Percentiles rank a stretch among this genome's conserved stretches.
These are phyloP conservation scores for Candidula unifasciata DNA, from an alignment of 2,888 invertebrate genomes.

Conservation along the genomic window DNA sequence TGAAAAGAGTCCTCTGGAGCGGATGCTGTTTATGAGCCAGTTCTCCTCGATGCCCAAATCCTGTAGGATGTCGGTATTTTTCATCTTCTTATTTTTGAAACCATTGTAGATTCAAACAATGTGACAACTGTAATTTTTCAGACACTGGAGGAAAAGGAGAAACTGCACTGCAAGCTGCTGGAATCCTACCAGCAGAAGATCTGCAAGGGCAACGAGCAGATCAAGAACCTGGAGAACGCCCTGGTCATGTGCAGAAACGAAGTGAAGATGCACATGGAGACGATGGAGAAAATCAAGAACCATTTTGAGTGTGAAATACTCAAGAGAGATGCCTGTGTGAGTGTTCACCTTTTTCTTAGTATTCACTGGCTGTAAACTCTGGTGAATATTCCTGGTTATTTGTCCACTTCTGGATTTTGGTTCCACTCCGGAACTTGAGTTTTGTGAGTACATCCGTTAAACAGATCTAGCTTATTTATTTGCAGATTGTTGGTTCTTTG, in stretches of 20 bases:
- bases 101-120: neutral
- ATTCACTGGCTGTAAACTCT: too few species aligned
- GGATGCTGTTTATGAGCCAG: too few species aligned
- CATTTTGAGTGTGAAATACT: conserved; percentile 63
- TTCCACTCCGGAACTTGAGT: too few species aligned
- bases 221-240: conserved; percentile 66
- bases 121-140: neutral
- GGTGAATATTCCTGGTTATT: too few species aligned
- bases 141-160: conserved; percentile 47
- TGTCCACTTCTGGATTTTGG: too few species aligned
- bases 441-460: too few species aligned
- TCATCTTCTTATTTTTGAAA: neutral
- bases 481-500: too few species aligned
- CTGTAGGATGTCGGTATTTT: too few species aligned
- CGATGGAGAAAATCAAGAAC: conserved; percentile 66
- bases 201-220: conserved; percentile 54
- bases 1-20: neutral
- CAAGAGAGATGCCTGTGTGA: conserved; percentile 58
- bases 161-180: conserved; percentile 38
- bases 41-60: too few species aligned
- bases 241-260: conserved; percentile 67
- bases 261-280: conserved; percentile 65
- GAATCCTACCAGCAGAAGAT: conserved; percentile 40
- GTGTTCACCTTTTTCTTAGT: conserved; percentile 9
- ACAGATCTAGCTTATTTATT: too few species aligned